These are phyloP conservation scores for Tetragnatha versicolor DNA, from an alignment of 1,140 invertebrate species.

Conservation along the genomic window DNA sequence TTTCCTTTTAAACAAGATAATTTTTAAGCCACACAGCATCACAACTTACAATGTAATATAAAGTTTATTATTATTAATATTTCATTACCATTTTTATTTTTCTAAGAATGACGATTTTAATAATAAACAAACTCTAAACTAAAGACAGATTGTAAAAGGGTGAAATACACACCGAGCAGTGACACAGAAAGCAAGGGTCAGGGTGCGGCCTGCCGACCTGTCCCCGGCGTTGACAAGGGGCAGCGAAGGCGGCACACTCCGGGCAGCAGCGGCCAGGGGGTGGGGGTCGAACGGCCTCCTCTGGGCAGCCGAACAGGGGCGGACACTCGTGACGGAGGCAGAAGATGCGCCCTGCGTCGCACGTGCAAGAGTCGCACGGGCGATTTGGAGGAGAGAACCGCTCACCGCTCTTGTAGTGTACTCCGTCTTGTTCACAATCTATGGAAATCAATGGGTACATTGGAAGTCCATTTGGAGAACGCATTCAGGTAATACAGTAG, in stretches of 20 bases:
- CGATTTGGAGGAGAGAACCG: slow-evolving; percentile 18
- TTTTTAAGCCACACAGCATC: too few relatives aligned
- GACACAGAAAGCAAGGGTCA: slow-evolving; percentile 76
- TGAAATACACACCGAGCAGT: slow-evolving; percentile 74
- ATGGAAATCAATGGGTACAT: slow-evolving; percentile 25
- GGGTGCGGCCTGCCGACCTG: slow-evolving; percentile 70
- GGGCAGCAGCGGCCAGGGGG: slow-evolving; percentile 40
- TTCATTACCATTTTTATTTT: too few relatives aligned
- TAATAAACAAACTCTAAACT: background rate
- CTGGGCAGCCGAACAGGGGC: slow-evolving; percentile 28
- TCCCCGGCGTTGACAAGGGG: slow-evolving; percentile 67
- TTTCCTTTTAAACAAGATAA: too few relatives aligned
- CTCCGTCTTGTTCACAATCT: slow-evolving; percentile 43
- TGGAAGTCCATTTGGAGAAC: too few relatives aligned
- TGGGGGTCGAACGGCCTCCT: slow-evolving; percentile 46
- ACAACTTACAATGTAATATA: background rate
- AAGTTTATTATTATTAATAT: background rate
- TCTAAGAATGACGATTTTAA: background rate
- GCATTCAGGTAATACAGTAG: too few relatives aligned
- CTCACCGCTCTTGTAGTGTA: slow-evolving; percentile 35
- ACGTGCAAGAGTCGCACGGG: slow-evolving; percentile 42
- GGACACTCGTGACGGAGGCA: slow-evolving; percentile 46
- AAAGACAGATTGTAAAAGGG: background rate
- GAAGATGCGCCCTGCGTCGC: slow-evolving; percentile 50
- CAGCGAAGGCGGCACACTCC: slow-evolving; percentile 39